Evolutionary conservation across 2,888 invertebrate species (phyloP), one percentile per base, ranked within the genome.

Genomic region (Drosophila paucipuncta): DNA sequence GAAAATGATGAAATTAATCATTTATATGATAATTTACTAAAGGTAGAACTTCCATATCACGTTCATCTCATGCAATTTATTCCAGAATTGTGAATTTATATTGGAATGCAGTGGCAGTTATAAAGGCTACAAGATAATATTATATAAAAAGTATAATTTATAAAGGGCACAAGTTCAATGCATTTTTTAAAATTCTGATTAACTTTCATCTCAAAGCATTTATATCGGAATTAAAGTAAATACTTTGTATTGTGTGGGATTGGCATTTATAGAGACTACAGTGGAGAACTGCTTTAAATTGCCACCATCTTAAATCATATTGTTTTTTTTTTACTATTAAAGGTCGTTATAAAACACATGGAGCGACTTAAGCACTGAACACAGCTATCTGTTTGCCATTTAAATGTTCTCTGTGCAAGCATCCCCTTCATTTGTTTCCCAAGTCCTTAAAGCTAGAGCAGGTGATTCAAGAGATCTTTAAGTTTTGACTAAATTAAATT

Each of bases 41-140:
- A n/a, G 11, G n/a, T 41, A n/a, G 5, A 41, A n/a, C 2, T 22
- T 13, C 7, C 13, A 22, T 13, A 13, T 9, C 4, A 9, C 18
- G 4, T 18, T 39, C 7, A 16, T 43, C 4, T 2, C 5, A 37
- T 22, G 11, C 37, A 31, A 60, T 61, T 65, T 50, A 50, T 65
- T 31, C 25, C 30, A 49, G 59, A 49, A 39, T 37, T 64, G 47
- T 31, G 18, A 59, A 35, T 43, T 37, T 47, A 18, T 49, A 30
- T 37, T 49, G 43, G 4, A 47, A 47, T 4, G 16, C 4, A 25
- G 16, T 47, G 7, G 22, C 35, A 35, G 13, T 35, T 35, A 2
- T 35, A 47, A 22, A 22, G 6, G 6, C 22, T 22, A 7, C 1
- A 13, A 47, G 4, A 47, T 4, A 25, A 13, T 22, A 47, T 22